These are phyloP conservation scores for Cyprinodon tularosa DNA, from an alignment of 2,113 vertebrate species.

Conservation along the genomic window DNA sequence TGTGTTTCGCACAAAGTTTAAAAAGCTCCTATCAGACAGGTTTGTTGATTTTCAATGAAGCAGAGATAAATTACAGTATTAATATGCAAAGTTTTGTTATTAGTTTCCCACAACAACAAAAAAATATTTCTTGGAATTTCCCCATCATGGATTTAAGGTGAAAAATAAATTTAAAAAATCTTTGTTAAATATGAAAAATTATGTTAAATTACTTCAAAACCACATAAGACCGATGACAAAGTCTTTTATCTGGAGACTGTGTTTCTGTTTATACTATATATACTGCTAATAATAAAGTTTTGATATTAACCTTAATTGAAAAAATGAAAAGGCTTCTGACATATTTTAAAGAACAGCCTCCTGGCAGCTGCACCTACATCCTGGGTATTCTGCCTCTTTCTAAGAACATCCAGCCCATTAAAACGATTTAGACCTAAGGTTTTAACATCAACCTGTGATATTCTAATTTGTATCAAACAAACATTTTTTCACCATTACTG, in stretches of 20 bases:
- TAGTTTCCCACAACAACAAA: not conserved
- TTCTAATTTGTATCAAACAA: too few species aligned
- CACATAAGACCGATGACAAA: not conserved
- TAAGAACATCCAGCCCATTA: not conserved
- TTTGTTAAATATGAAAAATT: not conserved
- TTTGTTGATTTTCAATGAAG: constrained; percentile 4
- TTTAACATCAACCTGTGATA: too few species aligned
- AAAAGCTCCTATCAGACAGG: constrained; percentile 13
- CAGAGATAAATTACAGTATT: not conserved
- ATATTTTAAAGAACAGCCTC: not conserved
- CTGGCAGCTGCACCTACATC: not conserved
- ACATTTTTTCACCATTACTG: not conserved
- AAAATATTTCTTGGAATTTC: not conserved
- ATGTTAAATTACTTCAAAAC: not conserved
- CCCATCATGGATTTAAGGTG: not conserved
- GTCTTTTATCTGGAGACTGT: not conserved
- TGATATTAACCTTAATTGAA: not conserved
- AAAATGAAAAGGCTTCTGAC: not conserved
- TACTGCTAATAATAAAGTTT: not conserved
- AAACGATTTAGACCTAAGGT: not conserved
- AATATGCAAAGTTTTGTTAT: not conserved
- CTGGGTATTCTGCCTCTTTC: not conserved
- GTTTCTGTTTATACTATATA: not conserved
- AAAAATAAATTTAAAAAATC: not conserved
- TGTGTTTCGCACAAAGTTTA: constrained; percentile 17